phyloP scores from a whole-genome alignment of 1,140 invertebrate genomes.

The Amyelois transitella region DNA sequence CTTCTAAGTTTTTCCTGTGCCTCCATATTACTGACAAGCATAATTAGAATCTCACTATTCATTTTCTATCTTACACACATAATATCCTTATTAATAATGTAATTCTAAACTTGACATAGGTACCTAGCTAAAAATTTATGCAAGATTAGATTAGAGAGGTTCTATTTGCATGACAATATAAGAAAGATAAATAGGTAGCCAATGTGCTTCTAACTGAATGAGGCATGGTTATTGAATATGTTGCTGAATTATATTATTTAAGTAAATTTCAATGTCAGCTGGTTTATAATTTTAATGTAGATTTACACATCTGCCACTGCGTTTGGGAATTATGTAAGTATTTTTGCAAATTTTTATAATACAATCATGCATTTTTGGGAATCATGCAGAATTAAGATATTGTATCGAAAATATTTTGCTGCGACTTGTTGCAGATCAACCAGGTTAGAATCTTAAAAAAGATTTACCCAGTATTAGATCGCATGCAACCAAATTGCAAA shows the following conservation, averaged over 20 bases:
- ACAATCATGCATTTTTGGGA: slow-evolving; percentile 8
- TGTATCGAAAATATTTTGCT: background rate
- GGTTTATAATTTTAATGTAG: slow-evolving; percentile 38
- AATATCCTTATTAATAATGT: background rate
- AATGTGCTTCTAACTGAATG: slow-evolving; percentile 58
- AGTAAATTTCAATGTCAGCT: slow-evolving; percentile 21
- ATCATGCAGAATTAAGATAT: slow-evolving; percentile 13
- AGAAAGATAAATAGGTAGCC: slow-evolving; percentile 36
- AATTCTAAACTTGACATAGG: background rate
- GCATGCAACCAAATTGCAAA: no score
- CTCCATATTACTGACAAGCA: background rate
- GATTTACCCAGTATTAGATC: no score
- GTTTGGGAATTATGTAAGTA: slow-evolving; percentile 8
- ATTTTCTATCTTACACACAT: background rate
- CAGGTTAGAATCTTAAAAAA: background rate
- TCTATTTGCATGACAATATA: slow-evolving; percentile 39
- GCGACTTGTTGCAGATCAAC: background rate
- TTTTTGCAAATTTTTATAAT: background rate
- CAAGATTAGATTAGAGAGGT: slow-evolving; percentile 31
- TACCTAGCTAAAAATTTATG: no score
- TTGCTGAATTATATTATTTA: slow-evolving; percentile 34
- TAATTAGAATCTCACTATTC: slow-evolving; percentile 43
- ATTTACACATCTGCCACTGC: slow-evolving; percentile 56
- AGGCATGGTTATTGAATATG: slow-evolving; percentile 51
- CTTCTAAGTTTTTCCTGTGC: no score